Evolutionary conservation across 37 sponge, comb jelly and placozoan genomes (phyloP).

Genomic region (Halisarca cf. caerulea): DNA sequence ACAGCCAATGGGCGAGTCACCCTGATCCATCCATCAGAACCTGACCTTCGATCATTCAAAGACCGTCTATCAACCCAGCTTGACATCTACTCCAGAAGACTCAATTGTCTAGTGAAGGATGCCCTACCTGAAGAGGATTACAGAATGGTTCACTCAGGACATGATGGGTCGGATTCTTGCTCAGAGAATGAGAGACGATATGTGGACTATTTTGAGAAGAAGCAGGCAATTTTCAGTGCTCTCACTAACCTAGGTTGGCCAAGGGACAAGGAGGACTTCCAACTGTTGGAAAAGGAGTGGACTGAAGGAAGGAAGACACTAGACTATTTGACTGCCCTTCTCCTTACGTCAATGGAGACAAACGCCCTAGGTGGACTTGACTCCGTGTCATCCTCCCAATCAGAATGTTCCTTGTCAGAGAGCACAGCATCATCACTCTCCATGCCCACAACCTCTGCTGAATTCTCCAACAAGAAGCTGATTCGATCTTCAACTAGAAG

Average conservation of each 20-base stretch:
- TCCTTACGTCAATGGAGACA: slow-evolving; percentile 20
- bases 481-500: background rate
- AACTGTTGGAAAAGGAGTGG: slow-evolving; percentile 56
- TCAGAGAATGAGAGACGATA: slow-evolving; percentile 1
- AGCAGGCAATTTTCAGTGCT: slow-evolving; percentile 7
- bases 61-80: slow-evolving; percentile 28
- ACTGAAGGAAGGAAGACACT: background rate
- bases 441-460: background rate
- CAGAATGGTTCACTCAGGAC: background rate
- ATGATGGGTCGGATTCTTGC: background rate
- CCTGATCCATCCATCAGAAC: slow-evolving; percentile 47
- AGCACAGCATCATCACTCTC: background rate
- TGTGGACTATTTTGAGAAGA: slow-evolving; percentile 36
- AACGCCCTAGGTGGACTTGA: slow-evolving; percentile 7
- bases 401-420: background rate
- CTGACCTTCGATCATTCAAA: background rate
- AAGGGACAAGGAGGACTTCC: slow-evolving; percentile 36
- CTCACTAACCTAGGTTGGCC: slow-evolving; percentile 31
- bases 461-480: background rate
- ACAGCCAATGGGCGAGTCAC: slow-evolving; percentile 30
- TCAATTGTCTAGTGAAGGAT: slow-evolving; percentile 26
- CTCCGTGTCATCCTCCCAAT: background rate
- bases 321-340: background rate
- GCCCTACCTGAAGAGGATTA: slow-evolving; percentile 34
- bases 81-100: slow-evolving; percentile 30